Percentiles rank a stretch among this genome's conserved stretches.
Evolutionary conservation across 2,888 invertebrate genomes (phyloP).

Genomic region (Sisyra nigra): DNA sequence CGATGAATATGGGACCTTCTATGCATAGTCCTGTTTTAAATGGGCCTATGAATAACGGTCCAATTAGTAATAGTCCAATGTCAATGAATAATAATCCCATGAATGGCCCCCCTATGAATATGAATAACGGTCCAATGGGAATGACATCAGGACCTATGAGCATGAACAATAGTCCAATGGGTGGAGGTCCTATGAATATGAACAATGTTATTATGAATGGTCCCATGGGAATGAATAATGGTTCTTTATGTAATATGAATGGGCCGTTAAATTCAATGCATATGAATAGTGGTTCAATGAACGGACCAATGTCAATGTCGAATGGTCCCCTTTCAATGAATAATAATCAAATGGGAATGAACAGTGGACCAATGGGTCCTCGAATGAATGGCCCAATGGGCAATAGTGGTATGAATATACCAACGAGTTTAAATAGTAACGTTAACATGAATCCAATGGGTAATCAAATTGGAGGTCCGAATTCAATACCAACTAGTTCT

Average conservation of each 20-base stretch:
- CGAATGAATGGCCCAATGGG: slow-evolving; percentile 17
- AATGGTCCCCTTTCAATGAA: slow-evolving; percentile 17
- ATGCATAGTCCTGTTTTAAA: slow-evolving; percentile 54
- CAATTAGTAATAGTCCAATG: slow-evolving; percentile 42
- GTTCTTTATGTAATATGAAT: slow-evolving; percentile 2
- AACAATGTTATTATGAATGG: slow-evolving; percentile 25
- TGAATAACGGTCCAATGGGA: slow-evolving; percentile 17
- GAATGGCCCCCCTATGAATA: slow-evolving; percentile 23
- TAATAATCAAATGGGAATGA: slow-evolving; percentile 20
- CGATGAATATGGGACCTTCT: slow-evolving; percentile 50
- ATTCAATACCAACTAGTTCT: slow-evolving; percentile 15
- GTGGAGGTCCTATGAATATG: slow-evolving; percentile 14
- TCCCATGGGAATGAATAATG: slow-evolving; percentile 26
- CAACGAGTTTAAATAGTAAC: slow-evolving; percentile 12
- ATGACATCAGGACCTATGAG: slow-evolving; percentile 16
- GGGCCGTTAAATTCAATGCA: slow-evolving; percentile 18
- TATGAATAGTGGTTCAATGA: slow-evolving; percentile 33
- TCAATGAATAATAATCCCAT: slow-evolving; percentile 22
- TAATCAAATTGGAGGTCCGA: slow-evolving; percentile 19
- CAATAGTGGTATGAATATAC: slow-evolving; percentile 19
- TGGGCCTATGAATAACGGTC: slow-evolving; percentile 40
- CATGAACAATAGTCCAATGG: slow-evolving; percentile 16
- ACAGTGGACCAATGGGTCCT: slow-evolving; percentile 16
- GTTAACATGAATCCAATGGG: slow-evolving; percentile 9
- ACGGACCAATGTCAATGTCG: slow-evolving; percentile 14